Conservation (phyloP, 2,113 vertebrate genomes). For the Turnix velox region DNA sequence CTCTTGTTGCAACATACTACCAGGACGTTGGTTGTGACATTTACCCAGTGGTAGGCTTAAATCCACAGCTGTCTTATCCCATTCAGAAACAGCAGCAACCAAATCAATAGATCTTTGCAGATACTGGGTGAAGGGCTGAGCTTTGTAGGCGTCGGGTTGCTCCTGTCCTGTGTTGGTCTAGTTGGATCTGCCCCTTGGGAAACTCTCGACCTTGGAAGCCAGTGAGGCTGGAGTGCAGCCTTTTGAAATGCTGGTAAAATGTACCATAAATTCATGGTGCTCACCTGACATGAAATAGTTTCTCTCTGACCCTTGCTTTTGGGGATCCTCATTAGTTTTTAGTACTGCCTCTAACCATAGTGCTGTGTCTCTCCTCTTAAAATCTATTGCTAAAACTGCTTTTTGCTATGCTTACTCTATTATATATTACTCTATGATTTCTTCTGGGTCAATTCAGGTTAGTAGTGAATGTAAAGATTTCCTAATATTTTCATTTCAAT, state of each 20-base stretch:
- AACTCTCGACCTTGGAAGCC: not conserved
- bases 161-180: not conserved
- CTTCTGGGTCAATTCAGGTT: not conserved
- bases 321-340: not conserved
- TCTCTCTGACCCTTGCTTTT: not conserved
- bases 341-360: not conserved
- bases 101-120: not conserved
- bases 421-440: not conserved
- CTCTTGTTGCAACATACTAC: not conserved
- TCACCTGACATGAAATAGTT: not conserved
- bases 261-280: not conserved
- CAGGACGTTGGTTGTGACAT: not conserved
- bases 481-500: not conserved
- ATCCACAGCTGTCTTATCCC: not conserved
- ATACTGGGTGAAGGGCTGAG: not conserved
- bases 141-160: not conserved
- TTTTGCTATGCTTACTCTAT: not conserved
- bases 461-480: not conserved
- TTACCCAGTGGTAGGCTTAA: not conserved
- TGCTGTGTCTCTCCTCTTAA: not conserved
- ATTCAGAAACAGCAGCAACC: not conserved
- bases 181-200: not conserved
- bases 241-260: not conserved
- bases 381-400: not conserved
- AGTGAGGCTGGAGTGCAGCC: not conserved